Evolutionary conservation across 2,113 vertebrate species (phyloP).

Genomic region (Pica pica): DNA sequence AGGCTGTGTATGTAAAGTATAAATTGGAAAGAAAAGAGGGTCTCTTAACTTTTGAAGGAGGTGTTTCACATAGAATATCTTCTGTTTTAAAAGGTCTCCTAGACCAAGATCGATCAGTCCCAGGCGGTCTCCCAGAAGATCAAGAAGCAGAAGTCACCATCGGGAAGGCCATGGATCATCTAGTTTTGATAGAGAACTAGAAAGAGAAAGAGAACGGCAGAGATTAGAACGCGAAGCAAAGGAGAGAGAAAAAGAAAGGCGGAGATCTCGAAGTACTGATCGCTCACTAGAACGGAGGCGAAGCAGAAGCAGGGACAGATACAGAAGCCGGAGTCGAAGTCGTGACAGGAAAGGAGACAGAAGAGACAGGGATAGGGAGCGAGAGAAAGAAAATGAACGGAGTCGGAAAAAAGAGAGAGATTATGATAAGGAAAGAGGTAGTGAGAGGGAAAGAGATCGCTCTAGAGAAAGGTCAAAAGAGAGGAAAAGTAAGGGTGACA

Average conservation of each 20-base stretch:
- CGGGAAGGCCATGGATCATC: slow-evolving; percentile 84
- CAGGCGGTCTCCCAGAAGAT: slow-evolving; percentile 88
- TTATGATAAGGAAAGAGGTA: slow-evolving; percentile 85
- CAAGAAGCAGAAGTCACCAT: slow-evolving; percentile 93
- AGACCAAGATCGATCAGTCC: slow-evolving; percentile 85
- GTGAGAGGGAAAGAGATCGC: slow-evolving; percentile 82
- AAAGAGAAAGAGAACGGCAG: slow-evolving; percentile 93
- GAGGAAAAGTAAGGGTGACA: slow-evolving; percentile 75
- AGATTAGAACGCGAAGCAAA: slow-evolving; percentile 88
- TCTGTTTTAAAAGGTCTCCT: slow-evolving; percentile 79
- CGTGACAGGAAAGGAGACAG: slow-evolving; percentile 80
- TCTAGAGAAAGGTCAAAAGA: slow-evolving; percentile 84
- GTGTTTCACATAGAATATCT: neutral
- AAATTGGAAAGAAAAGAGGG: neutral
- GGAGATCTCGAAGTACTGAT: slow-evolving; percentile 80
- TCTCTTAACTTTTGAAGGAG: neutral
- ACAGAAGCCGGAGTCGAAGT: slow-evolving; percentile 78
- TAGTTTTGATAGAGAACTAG: slow-evolving; percentile 93
- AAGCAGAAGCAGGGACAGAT: slow-evolving; percentile 81
- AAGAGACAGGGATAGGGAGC: slow-evolving; percentile 86
- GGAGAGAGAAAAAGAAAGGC: slow-evolving; percentile 79
- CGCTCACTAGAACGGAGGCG: slow-evolving; percentile 72
- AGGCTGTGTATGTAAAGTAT: neutral
- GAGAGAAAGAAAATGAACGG: slow-evolving; percentile 86
- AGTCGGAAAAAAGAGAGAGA: slow-evolving; percentile 88